Evolutionary conservation across 2,888 invertebrate species (phyloP).

Genomic region (Callimorpha dominula): DNA sequence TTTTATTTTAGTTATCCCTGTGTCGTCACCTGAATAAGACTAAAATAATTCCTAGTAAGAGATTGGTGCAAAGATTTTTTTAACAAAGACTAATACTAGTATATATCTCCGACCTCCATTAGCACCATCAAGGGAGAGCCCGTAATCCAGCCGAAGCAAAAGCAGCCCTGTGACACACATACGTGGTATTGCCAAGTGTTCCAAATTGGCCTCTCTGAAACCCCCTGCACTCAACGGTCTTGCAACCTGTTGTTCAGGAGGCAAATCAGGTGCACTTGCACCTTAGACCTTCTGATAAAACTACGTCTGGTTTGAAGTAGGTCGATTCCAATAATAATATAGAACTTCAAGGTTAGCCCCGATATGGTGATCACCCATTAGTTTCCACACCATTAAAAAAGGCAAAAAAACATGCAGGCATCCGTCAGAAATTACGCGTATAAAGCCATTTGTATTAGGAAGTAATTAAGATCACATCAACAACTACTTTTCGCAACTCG

Average conservation of each 20-base stretch:
- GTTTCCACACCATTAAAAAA: not conserved
- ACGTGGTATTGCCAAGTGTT: not conserved
- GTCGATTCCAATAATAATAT: too few species aligned
- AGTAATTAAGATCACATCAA: constrained; percentile 6
- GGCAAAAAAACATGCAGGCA: not conserved
- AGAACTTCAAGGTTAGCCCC: too few species aligned
- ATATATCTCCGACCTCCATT: not conserved
- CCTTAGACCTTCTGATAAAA: too few species aligned
- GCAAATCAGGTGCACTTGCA: too few species aligned
- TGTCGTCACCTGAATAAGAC: too few species aligned
- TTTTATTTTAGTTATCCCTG: too few species aligned
- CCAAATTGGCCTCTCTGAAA: not conserved
- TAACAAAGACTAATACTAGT: too few species aligned
- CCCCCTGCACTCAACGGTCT: not conserved
- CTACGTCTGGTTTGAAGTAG: too few species aligned
- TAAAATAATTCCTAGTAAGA: too few species aligned
- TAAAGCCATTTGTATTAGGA: not conserved
- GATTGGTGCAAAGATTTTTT: too few species aligned
- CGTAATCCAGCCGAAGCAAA: not conserved
- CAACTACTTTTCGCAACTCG: not conserved
- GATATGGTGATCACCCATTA: too few species aligned
- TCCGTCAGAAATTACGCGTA: not conserved
- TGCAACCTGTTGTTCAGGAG: not conserved
- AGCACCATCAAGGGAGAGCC: not conserved
- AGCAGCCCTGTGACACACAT: not conserved